These are phyloP conservation scores for Cydia pomonella DNA, from an alignment of 1,140 invertebrate species.

Conservation along the genomic window DNA sequence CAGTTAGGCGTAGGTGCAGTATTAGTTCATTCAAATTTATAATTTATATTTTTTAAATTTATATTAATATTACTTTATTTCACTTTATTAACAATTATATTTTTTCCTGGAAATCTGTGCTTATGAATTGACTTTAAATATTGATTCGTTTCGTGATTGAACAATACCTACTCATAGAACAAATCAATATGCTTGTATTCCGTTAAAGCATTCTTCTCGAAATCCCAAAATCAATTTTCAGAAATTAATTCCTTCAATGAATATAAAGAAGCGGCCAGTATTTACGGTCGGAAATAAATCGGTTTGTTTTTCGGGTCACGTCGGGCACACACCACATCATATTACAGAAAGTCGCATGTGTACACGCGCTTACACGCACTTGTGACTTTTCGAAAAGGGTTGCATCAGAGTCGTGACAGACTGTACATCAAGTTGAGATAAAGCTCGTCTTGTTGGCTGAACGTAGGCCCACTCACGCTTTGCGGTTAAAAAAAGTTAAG, in stretches of 20 bases:
- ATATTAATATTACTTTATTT: too few relatives aligned
- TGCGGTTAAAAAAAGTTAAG: constrained; percentile 47
- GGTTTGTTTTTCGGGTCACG: constrained; percentile 71
- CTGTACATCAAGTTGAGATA: constrained; percentile 72
- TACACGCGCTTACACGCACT: background rate
- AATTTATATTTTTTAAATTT: too few relatives aligned
- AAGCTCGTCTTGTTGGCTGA: constrained; percentile 53
- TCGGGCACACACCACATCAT: constrained; percentile 41
- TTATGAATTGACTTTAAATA: background rate
- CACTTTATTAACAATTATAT: too few relatives aligned
- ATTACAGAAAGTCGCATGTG: background rate
- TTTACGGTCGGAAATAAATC: constrained; percentile 56
- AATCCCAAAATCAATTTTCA: constrained; percentile 15
- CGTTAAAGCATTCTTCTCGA: background rate
- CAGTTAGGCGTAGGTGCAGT: too few relatives aligned
- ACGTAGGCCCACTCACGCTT: constrained; percentile 55
- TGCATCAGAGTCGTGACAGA: constrained; percentile 62
- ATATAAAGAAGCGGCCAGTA: constrained; percentile 28
- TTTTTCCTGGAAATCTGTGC: too few relatives aligned
- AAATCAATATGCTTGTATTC: background rate
- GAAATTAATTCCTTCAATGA: constrained; percentile 24
- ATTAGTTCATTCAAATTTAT: too few relatives aligned
- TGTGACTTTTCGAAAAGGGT: background rate
- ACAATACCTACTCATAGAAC: background rate
- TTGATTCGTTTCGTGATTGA: background rate